A percentile compares a stretch with the other conserved stretches of the same genome.
phyloP scores from a whole-genome alignment of 2,113 vertebrate species.

The Stegostoma tigrinum region DNA sequence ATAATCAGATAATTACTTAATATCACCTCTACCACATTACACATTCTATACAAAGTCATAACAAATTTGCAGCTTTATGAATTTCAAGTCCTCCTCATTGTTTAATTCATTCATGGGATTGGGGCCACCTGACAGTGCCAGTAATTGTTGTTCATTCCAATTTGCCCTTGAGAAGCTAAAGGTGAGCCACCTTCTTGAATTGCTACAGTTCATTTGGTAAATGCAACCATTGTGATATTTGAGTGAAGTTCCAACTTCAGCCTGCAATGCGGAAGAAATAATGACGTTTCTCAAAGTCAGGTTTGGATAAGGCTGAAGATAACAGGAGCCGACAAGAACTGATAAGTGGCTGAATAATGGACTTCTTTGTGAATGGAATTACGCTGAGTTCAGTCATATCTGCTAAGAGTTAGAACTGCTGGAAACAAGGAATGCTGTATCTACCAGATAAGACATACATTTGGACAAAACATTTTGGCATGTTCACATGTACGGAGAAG shows the following conservation, averaged over 20 bases:
- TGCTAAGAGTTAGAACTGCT: no score
- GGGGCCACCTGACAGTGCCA: not conserved
- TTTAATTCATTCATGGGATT: not conserved
- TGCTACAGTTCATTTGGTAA: not conserved
- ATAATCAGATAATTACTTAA: not conserved
- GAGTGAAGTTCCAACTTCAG: not conserved
- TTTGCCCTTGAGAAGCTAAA: not conserved
- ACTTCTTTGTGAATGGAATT: no score
- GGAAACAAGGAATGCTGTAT: no score
- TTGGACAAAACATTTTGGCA: no score
- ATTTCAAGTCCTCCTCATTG: not conserved
- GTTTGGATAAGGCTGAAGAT: no score
- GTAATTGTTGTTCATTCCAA: not conserved
- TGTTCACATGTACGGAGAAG: no score
- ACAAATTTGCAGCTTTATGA: not conserved
- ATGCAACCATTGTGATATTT: not conserved
- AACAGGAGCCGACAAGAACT: no score
- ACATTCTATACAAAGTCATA: not conserved
- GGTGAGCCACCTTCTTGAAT: not conserved
- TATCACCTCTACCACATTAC: not conserved
- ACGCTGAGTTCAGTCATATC: no score
- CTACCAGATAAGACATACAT: no score
- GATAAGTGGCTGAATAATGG: no score
- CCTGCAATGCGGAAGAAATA: not conserved
- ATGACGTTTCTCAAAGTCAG: not conserved